Base-by-base conservation (phyloP, 2,797 vertebrate genomes). In the Manis pentadactyla region DNA sequence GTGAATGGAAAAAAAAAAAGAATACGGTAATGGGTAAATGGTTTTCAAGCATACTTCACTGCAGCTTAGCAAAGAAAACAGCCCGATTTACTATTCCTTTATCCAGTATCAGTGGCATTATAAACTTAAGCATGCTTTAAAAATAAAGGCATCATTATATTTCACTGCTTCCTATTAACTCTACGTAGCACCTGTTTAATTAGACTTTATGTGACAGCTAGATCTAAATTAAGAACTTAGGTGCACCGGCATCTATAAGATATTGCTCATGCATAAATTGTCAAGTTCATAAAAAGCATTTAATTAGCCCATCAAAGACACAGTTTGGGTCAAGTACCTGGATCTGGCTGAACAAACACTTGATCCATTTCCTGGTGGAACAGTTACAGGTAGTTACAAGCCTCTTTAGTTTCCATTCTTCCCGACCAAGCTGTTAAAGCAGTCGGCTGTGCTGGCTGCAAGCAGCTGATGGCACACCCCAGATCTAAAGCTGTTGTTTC, bases 351-450 rank as follows among this genome's bases (percentile, higher is more conserved):
- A 97, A 96, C 96, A 94, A 96, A 86, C 95, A 97, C 90, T 89
- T 96, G 96, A 96, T 98, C 97, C 98, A 98, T 98, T 90, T 98
- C 97, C 98, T 87, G 90, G 87, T 66, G 92, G 39, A 97, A 95
- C 96, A 97, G 75, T 93, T 98, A 97, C 93, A 97, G 94, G 95
- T 96, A 98, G 91, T 97, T 97, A 97, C 34, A 93, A 93, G 68
- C 89, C 92, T 93, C 95, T 96, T 94, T 68, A 57, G 10, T 94
- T 97, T 95, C 86, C 96, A 96, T 98, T 97, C 95, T 96, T 98
- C 73, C 94, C 14, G 8, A 83, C 34, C 51, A 71, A 69, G 86
- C 90, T 85, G 74, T 87, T 53, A 90, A 87, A 92, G 90, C 73
- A 68, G 75, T 82, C 96, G 97, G 21, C 4, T 95, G 85, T 53